Base-by-base conservation (phyloP, 2,888 invertebrate species). In the Cheilosia impressa region DNA sequence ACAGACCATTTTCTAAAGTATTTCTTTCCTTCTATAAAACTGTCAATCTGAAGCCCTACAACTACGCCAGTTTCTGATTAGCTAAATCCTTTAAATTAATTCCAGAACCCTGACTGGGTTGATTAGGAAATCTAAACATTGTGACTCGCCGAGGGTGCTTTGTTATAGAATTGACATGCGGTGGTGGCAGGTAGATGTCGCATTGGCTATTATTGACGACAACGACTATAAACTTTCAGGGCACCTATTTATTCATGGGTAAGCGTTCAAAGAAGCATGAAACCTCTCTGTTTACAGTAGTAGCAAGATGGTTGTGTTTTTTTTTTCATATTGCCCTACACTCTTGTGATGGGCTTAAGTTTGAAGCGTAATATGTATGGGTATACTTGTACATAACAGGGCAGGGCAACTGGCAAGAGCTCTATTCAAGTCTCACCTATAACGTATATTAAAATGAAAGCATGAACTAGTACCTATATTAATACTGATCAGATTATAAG, bases 71-170 rank as follows among this genome's bases (percentile, higher is more conserved):
- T 85, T 85, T 85, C 72, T 85, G 85, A 85, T 85, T 85, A 85
- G 71, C 80, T 85, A 85, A 85, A 85, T 81, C 80, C 85, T 52
- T 77, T 77, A 58, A 81, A 81, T 71, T 87, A 87, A 87, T 77
- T 73, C 87, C 22, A 78, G 78, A 72, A 76, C 80, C 72, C 71
- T 76, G 72, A 77, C 66, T 72, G 72, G 76, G 85, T 72, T 85
- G 85, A 81, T 81, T 85, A 52, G 71, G 63, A 87, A 87, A 87
- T 87, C 87, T 84, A 82, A 82, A 87, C 81, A 85, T 76, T 85
- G 80, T 72, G 66, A 85, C 66, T 71, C 38, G 55, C 55, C 13
- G 52, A 57, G 68, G 83, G 52, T 75, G 65, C 47, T 53, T 81
- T 68, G 63, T 57, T 13, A 63, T 43, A 45, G 57, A 81, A 71